phyloP scores from a whole-genome alignment of 1,140 invertebrate species.

The Venustaconcha ellipsiformis region DNA sequence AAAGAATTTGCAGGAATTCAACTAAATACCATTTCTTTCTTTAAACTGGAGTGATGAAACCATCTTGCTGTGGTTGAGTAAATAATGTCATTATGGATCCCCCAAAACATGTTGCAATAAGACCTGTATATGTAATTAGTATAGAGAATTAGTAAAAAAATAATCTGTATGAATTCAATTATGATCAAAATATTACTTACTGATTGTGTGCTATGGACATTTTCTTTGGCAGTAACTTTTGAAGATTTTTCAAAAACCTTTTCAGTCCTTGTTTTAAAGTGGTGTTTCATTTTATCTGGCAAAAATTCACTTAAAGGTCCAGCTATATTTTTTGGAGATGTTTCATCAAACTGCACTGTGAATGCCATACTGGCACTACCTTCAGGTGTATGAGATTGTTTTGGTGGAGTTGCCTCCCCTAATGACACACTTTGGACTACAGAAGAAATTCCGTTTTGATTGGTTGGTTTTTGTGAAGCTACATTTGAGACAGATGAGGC shows the following conservation, averaged over 20 bases:
- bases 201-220: background rate
- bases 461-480: too few species aligned
- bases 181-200: too few species aligned
- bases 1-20: too few species aligned
- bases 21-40: too few species aligned
- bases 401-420: background rate
- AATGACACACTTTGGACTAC: background rate
- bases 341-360: conserved; percentile 70
- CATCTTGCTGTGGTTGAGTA: too few species aligned
- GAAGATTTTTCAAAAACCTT: conserved; percentile 35
- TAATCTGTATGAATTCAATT: too few species aligned
- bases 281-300: conserved; percentile 63
- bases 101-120: too few species aligned
- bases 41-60: too few species aligned
- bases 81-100: too few species aligned
- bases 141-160: too few species aligned
- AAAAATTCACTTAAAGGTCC: conserved; percentile 70
- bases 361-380: conserved; percentile 64
- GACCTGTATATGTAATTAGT: too few species aligned
- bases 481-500: too few species aligned
- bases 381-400: conserved; percentile 3
- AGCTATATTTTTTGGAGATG: conserved; percentile 35
- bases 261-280: conserved; percentile 41
- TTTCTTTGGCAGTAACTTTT: conserved; percentile 18
- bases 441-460: background rate